Base-by-base conservation (phyloP, 2,113 vertebrate species). In the Phycodurus eques region DNA sequence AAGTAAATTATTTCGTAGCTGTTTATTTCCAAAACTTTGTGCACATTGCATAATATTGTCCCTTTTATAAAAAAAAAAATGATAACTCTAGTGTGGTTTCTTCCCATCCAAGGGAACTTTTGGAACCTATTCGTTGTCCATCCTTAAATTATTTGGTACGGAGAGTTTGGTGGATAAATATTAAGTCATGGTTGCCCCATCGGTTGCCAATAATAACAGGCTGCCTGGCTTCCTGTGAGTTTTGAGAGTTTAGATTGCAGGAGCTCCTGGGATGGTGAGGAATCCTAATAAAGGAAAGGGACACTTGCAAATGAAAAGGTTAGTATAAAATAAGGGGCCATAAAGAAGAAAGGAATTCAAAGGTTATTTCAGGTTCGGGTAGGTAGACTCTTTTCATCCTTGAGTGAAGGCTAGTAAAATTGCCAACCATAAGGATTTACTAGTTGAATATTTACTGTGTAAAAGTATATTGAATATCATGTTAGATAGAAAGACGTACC, bases 161-260 rank as follows among this genome's bases (percentile, higher is more conserved):
- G 80, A 78, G 80, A 80, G 65, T 84, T 89, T 78, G 79, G 81
- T 82, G 84, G 75, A 89, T 90, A 87, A 88, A 90, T 3, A 39
- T 51, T 89, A 90, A 90, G 91, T 88, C 87, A 90, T 70, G 68
- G 78, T 73, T 2, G 68, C 76, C 14, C 14, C 14, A 15, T 12
- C 46, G 71, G 81, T 84, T 88, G 89, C 90, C 88, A 90, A 85
- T 73, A 91, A 90, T 84, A 90, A 90, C 90, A 91, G 85, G 78
- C 88, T 51, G 80, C 71, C 79, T 87, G 86, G 85, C 85, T 91
- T 91, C 85, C 89, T 90, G 86, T 84, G 70, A 78, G 72, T 33
- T 92, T 83, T 75, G 80, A 88, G 87, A 79, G 83, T 87, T 77
- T 88, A 80, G 82, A 71, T 78, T 67, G n/a, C 71, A 54, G 69